Percentiles rank a stretch among this genome's conserved stretches.
These are phyloP conservation scores for Fragum sueziense DNA, from an alignment of 2,888 invertebrate species.

Conservation along the genomic window DNA sequence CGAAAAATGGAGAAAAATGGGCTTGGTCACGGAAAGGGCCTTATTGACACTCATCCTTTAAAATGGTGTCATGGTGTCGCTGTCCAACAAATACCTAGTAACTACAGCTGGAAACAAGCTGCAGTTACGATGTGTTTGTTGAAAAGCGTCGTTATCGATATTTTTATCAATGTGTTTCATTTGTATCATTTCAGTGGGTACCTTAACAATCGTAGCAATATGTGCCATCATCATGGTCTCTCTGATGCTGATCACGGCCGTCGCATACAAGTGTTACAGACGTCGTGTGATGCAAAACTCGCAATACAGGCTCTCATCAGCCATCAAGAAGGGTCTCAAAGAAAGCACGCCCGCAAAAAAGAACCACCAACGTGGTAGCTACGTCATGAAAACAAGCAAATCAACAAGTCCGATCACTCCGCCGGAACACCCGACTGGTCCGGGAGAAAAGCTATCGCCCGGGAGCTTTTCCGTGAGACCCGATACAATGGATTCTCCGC, in stretches of 20 bases:
- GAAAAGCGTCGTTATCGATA: too few species aligned
- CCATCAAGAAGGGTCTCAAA: slow-evolving; percentile 81
- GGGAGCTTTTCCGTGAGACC: slow-evolving; percentile 84
- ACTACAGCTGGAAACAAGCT: too few species aligned
- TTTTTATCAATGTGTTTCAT: background rate
- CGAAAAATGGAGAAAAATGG: too few species aligned
- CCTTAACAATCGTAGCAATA: slow-evolving; percentile 85
- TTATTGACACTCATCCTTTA: too few species aligned
- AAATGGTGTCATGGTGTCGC: too few species aligned
- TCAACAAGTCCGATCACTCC: slow-evolving; percentile 79
- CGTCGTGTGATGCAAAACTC: slow-evolving; percentile 84
- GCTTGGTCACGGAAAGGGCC: too few species aligned
- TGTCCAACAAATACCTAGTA: too few species aligned
- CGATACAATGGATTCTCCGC: slow-evolving; percentile 65
- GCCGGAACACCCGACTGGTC: slow-evolving; percentile 67
- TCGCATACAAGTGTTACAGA: slow-evolving; percentile 87
- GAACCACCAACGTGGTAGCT: slow-evolving; percentile 87
- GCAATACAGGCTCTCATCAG: slow-evolving; percentile 78
- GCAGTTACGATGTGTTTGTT: too few species aligned
- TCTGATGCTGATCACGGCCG: slow-evolving; percentile 85
- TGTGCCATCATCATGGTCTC: slow-evolving; percentile 86
- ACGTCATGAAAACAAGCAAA: slow-evolving; percentile 77
- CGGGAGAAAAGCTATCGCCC: slow-evolving; percentile 75
- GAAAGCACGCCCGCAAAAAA: slow-evolving; percentile 86
- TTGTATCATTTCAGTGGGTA: slow-evolving; percentile 75